Conservation (phyloP, 2,113 vertebrate genomes). For the Cyprichromis sp. region DNA sequence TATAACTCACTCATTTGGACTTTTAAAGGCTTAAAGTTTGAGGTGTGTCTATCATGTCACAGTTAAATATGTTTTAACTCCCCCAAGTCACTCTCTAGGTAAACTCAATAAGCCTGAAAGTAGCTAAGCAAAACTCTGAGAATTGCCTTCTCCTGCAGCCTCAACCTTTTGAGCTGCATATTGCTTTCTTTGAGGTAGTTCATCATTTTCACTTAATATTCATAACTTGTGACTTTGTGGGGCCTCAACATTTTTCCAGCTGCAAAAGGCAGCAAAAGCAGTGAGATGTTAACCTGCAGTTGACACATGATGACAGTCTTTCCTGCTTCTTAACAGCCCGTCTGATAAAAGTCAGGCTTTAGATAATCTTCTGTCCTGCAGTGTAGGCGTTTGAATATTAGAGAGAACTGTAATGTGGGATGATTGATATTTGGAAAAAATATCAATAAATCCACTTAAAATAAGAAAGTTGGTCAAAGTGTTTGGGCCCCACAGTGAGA, state of each 20-base stretch:
- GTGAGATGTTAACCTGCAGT: background rate
- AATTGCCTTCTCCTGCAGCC: background rate
- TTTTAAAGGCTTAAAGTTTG: background rate
- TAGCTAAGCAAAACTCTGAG: background rate
- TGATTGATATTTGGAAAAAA: background rate
- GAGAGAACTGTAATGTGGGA: background rate
- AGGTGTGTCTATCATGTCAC: background rate
- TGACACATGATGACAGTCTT: background rate
- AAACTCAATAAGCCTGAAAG: background rate
- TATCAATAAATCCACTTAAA: background rate
- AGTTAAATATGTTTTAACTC: background rate
- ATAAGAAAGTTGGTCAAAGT: background rate
- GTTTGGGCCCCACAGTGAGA: background rate
- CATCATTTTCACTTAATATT: background rate
- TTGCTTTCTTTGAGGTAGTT: background rate
- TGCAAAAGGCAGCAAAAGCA: background rate
- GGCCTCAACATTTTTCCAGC: background rate
- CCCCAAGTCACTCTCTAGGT: rapidly evolving
- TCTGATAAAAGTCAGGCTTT: background rate
- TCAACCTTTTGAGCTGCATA: background rate
- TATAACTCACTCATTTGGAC: background rate
- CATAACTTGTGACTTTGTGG: background rate
- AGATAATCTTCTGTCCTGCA: background rate
- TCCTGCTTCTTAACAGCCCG: background rate
- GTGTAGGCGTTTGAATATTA: background rate